Conservation (phyloP, 2,113 vertebrate species). For the Dromiciops gliroides region DNA sequence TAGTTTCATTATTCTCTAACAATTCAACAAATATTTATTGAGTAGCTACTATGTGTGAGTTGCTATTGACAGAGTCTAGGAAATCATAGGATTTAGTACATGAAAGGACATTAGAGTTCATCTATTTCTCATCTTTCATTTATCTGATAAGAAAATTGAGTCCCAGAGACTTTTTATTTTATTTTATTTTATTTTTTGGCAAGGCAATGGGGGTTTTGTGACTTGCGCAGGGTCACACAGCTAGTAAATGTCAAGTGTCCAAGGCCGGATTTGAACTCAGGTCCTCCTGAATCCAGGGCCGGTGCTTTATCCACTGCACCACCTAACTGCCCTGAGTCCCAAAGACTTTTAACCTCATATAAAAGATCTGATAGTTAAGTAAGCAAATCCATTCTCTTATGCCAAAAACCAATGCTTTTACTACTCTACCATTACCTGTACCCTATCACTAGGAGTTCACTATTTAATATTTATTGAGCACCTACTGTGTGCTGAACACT, state of each 20-base stretch:
- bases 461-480: background rate
- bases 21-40: background rate
- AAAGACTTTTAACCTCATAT: background rate
- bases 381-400: background rate
- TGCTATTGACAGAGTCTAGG: background rate
- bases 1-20: background rate
- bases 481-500: background rate
- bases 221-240: no score
- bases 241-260: no score
- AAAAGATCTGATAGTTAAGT: background rate
- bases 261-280: no score
- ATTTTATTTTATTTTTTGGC: no score
- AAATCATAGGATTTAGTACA: background rate
- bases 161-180: no score
- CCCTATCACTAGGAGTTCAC: background rate
- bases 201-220: no score
- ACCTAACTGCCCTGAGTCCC: no score
- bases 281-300: no score
- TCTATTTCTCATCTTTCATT: background rate
- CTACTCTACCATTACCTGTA: background rate
- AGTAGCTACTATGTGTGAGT: background rate
- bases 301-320: no score
- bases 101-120: background rate
- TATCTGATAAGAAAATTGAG: background rate
- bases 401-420: background rate